Evolutionary conservation across 2,113 vertebrate genomes (phyloP).

Genomic region (Marcusenius ussheri): DNA sequence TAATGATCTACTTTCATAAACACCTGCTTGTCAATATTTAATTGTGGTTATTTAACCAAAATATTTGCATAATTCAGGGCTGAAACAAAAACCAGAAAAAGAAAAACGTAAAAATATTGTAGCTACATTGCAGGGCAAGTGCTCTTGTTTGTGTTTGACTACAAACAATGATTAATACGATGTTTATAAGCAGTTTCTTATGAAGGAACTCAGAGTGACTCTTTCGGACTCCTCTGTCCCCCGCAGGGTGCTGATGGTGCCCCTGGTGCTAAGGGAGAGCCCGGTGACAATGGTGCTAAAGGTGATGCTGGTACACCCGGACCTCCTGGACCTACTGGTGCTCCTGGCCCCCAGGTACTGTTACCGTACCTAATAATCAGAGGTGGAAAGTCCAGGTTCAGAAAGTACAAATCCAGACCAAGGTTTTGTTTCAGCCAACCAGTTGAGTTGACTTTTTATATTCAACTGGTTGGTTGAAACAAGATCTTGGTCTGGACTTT

Average conservation of each 20-base stretch:
- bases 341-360: slow-evolving; percentile 63
- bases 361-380: not conserved
- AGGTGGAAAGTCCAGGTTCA: not conserved
- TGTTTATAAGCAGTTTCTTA: not conserved
- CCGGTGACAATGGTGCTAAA: slow-evolving; percentile 81
- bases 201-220: not conserved
- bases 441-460: not conserved
- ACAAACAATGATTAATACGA: not conserved
- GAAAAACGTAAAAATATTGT: not conserved
- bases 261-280: slow-evolving; percentile 73
- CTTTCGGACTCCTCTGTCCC: not conserved
- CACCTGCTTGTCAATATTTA: not conserved
- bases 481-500: not conserved
- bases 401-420: not conserved
- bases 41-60: not conserved
- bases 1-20: not conserved
- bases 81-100: not conserved
- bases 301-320: slow-evolving; percentile 88
- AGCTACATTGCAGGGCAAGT: not conserved
- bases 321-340: slow-evolving; percentile 76
- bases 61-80: not conserved
- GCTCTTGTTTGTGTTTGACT: not conserved
- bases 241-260: slow-evolving; percentile 75
- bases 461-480: not conserved
- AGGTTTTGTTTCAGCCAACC: not conserved